Base-by-base conservation (phyloP, 2,888 invertebrate genomes). In the Pristionchus entomophagus region DNA sequence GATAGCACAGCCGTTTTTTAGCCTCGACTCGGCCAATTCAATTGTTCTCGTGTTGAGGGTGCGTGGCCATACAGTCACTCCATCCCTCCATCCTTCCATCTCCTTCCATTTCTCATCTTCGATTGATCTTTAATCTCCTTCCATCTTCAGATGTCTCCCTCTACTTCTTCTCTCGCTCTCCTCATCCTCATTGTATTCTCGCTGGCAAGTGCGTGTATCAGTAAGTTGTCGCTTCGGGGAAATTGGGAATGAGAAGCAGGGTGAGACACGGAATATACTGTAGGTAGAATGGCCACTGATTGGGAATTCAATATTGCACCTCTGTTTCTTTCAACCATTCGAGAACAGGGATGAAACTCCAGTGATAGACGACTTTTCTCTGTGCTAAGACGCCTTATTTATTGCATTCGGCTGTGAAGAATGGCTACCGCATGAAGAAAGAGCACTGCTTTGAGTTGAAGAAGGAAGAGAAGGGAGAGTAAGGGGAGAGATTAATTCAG, bases 191-290 rank as follows among this genome's bases (percentile, higher is more conserved):
- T 73, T 53, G 29, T 85, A 26, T 32, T 85, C 41, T 59, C 73
- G 41, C 56, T 85, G 17, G 85, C 85, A 85, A 73, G 85, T 85
- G 56, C 77, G 85, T 85, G 85, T 77, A 85, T 85, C 73, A 73
- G 85, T 85, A 85, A 73, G 85, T 84, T 35, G 35, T 51, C n/a
- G 78, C 78, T 45, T 49, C 45, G 49, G 22, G 45, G n/a, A 17
- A 4, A 45, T 29, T 80, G 3, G 53, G 32, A 26, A 51, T 80
- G 51, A 80, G 78, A 80, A 19, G 51, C 78, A 77, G 38, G 35
- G 19, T 38, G 19, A 22, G 56, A 22, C 5, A 56, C 8, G 56
- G 56, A 22, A n/a, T n/a, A n/a, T 38, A 59, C 59, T n/a, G n/a
- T n/a, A n/a, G 26, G 59, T 59, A 69, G 65, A 19, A 19, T 38